Conservation (phyloP, 1,140 invertebrate genomes). For the Drosophila sp. region DNA sequence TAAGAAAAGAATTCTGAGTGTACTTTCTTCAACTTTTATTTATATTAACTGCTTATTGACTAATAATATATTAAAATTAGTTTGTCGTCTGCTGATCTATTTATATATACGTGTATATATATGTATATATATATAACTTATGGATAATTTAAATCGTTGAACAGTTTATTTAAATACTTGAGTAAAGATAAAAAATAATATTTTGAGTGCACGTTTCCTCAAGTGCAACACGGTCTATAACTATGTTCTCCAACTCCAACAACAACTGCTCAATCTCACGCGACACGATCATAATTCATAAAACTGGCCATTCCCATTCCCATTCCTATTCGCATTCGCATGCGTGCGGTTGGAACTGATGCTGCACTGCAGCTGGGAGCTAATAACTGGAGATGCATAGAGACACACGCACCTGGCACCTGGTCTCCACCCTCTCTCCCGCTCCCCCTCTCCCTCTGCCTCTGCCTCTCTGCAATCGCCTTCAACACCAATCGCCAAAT, state of each 20-base stretch:
- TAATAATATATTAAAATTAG: too few species aligned
- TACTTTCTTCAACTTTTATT: too few species aligned
- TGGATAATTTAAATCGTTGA: too few species aligned
- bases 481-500: slow-evolving; percentile 80
- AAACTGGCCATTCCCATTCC: slow-evolving; percentile 49
- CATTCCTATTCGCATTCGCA: slow-evolving; percentile 52
- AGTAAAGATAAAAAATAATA: too few species aligned
- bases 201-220: too few species aligned
- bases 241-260: background rate
- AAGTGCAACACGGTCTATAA: background rate
- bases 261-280: slow-evolving; percentile 59
- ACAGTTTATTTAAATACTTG: too few species aligned
- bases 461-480: slow-evolving; percentile 48
- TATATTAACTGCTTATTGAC: too few species aligned
- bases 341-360: slow-evolving; percentile 22
- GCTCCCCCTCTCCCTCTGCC: slow-evolving; percentile 5
- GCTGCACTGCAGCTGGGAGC: slow-evolving; percentile 46
- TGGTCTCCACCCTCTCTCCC: background rate
- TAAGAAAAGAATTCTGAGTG: too few species aligned
- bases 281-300: slow-evolving; percentile 80
- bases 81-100: too few species aligned
- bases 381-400: slow-evolving; percentile 47
- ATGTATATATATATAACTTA: background rate
- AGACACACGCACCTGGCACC: slow-evolving; percentile 27
- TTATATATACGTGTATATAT: too few species aligned